These are phyloP conservation scores for Hirtodrosophila confusa DNA, from an alignment of 2,888 invertebrate genomes.

Conservation along the genomic window DNA sequence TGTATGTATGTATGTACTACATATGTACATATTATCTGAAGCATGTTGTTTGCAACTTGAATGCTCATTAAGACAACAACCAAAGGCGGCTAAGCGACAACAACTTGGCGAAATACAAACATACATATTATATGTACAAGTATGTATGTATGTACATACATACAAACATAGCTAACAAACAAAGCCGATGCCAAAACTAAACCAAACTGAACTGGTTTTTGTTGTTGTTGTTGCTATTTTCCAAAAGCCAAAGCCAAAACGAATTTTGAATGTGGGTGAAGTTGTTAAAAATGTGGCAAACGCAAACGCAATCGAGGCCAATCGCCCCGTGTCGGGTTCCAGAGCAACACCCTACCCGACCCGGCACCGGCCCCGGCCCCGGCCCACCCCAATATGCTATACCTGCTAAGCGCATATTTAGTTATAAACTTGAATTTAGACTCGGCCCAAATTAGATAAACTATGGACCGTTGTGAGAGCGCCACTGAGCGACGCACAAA, in stretches of 20 bases:
- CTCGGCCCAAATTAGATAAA: constrained; percentile 66
- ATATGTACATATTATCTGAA: not conserved
- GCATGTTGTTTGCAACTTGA: constrained; percentile 17
- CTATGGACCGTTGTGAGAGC: constrained; percentile 35
- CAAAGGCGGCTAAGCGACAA: not conserved
- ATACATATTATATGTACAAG: not conserved
- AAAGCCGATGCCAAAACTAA: constrained; percentile 52
- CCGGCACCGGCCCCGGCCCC: not conserved
- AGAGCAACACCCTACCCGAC: constrained; percentile 25
- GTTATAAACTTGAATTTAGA: constrained; percentile 75
- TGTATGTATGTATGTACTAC: not conserved
- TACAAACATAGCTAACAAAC: constrained; percentile 36
- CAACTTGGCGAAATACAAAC: constrained; percentile 2
- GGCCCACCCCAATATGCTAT: not conserved
- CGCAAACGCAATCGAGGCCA: constrained; percentile 70
- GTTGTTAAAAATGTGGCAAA: constrained; percentile 74
- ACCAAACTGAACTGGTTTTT: constrained; percentile 53
- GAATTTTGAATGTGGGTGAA: constrained; percentile 77
- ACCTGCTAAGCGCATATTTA: constrained; percentile 66
- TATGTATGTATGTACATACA: constrained; percentile 2
- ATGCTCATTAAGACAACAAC: constrained; percentile 27
- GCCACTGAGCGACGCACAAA: constrained; percentile 25
- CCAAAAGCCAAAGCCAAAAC: constrained; percentile 68
- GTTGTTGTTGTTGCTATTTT: constrained; percentile 36
- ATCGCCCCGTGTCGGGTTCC: constrained; percentile 33